Percentiles rank a stretch among this genome's conserved stretches.
phyloP scores from a whole-genome alignment of 1,140 invertebrate genomes.

The Aphidius ervi region DNA sequence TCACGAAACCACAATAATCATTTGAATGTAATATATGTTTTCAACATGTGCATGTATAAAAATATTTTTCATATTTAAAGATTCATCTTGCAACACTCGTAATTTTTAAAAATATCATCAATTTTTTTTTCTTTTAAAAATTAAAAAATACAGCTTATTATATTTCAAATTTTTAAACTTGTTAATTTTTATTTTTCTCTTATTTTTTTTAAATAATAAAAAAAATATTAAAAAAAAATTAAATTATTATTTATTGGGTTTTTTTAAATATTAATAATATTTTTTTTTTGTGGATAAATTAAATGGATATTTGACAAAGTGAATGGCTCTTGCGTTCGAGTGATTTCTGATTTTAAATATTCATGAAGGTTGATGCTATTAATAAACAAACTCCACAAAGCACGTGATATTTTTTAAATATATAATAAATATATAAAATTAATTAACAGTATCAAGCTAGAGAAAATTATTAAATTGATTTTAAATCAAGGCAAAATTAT shows the following conservation, averaged over 20 bases:
- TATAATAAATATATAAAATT: constrained; percentile 7
- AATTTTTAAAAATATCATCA: not conserved
- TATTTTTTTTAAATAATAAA: no score
- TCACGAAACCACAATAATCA: constrained; percentile 28
- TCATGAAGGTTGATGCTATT: constrained; percentile 46
- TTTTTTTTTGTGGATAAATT: no score
- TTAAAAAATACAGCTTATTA: no score
- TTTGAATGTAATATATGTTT: constrained; percentile 15
- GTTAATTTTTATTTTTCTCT: no score
- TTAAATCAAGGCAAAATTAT: no score
- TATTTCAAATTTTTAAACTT: no score
- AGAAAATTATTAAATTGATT: no score
- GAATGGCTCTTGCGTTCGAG: constrained; percentile 18
- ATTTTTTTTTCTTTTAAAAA: no score
- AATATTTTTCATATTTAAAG: not conserved
- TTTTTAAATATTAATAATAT: no score
- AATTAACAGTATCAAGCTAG: not conserved
- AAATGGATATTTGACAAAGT: constrained; percentile 4
- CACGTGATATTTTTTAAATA: constrained; percentile 23
- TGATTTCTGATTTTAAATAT: constrained; percentile 35
- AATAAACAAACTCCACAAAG: constrained; percentile 33
- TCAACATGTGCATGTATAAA: not conserved
- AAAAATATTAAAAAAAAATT: no score
- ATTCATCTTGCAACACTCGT: not conserved
- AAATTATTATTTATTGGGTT: no score